These are phyloP conservation scores for Gorsachius magnificus DNA, from an alignment of 2,797 vertebrate genomes.

Conservation along the genomic window DNA sequence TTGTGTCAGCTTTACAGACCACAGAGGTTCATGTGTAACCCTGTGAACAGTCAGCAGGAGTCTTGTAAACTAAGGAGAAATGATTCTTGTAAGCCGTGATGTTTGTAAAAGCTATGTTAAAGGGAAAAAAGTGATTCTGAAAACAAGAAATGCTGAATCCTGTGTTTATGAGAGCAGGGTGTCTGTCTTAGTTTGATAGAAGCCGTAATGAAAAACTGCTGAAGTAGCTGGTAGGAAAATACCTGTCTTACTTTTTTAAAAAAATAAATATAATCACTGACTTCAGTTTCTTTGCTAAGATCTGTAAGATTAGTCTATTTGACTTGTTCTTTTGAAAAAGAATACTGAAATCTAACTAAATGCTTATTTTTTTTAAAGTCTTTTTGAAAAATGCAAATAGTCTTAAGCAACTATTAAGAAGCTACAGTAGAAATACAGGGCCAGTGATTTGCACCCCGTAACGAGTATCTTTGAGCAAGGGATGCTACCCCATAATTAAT, in stretches of 20 bases:
- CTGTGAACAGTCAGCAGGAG: background rate
- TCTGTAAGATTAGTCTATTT: background rate
- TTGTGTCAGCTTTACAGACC: background rate
- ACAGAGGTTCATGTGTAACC: background rate
- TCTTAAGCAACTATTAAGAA: background rate
- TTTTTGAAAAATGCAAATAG: background rate
- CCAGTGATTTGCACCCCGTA: background rate
- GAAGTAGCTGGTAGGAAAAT: background rate
- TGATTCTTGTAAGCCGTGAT: background rate
- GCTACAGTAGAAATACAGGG: background rate
- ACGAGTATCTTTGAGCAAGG: background rate
- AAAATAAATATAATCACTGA: background rate
- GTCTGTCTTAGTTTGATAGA: background rate
- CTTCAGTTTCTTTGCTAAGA: background rate
- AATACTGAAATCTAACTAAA: background rate
- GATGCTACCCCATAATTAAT: background rate
- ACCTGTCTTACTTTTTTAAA: background rate
- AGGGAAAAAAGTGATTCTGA: background rate
- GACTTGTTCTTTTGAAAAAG: background rate
- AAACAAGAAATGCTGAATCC: background rate
- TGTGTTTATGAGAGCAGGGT: background rate
- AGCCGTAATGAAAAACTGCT: background rate
- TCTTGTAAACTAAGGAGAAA: background rate
- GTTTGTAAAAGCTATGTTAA: background rate
- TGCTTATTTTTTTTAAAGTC: background rate